Conservation (phyloP, 2,113 vertebrate species). For the Nettapus auritus region DNA sequence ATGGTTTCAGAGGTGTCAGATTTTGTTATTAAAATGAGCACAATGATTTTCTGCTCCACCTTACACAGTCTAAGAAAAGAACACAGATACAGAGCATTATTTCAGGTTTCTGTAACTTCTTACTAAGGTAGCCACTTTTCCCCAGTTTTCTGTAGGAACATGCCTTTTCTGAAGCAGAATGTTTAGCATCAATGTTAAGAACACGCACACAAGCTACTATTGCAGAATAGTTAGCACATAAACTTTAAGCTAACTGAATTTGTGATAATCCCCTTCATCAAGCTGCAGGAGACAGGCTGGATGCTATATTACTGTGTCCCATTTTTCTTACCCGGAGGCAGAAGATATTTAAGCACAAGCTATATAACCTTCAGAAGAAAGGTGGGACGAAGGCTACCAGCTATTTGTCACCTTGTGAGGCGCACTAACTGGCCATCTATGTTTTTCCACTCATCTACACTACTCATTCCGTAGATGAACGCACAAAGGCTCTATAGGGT, state of each 20-base stretch:
- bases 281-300: background rate
- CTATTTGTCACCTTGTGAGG: rapidly evolving
- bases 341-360: background rate
- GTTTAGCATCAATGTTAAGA: background rate
- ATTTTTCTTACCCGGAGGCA: background rate
- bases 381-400: background rate
- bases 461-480: background rate
- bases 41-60: background rate
- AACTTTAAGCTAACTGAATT: background rate
- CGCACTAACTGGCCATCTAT: background rate
- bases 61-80: background rate
- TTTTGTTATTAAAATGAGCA: background rate
- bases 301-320: background rate
- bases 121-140: background rate
- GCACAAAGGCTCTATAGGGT: background rate
- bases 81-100: background rate
- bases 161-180: background rate
- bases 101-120: background rate
- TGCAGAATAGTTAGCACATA: background rate
- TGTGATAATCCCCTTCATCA: background rate
- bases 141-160: background rate
- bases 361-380: background rate
- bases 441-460: background rate
- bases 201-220: background rate
- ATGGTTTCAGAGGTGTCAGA: background rate